phyloP scores from a whole-genome alignment of 2,113 vertebrate genomes.

The sheep (Ovis aries) region ARS-UI_Ramb_v3.0 NC_056059.1:34313501-34314000 shows the following conservation, averaged over 20 bases:
- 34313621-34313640: conserved; percentile 41
- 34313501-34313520: not conserved
- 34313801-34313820: not conserved
- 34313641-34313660: conserved; percentile 69
- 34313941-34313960: not conserved
- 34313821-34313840: not conserved
- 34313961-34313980: not conserved
- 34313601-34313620: conserved; percentile 64
- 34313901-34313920: conserved; percentile 26
- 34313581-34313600: conserved; percentile 57
- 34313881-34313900: not conserved
- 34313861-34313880: not conserved
- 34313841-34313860: not conserved
- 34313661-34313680: conserved; percentile 66
- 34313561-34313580: not conserved
- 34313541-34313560: conserved; percentile 20
- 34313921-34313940: not conserved
- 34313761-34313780: not conserved
- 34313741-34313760: conserved; percentile 20
- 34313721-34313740: conserved; percentile 56
- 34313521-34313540: not conserved
- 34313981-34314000: not conserved
- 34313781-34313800: not conserved
- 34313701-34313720: conserved; percentile 75
- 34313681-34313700: conserved; percentile 64